Evolutionary conservation across 2,888 invertebrate genomes (phyloP).

Genomic region (Rhingia campestris): DNA sequence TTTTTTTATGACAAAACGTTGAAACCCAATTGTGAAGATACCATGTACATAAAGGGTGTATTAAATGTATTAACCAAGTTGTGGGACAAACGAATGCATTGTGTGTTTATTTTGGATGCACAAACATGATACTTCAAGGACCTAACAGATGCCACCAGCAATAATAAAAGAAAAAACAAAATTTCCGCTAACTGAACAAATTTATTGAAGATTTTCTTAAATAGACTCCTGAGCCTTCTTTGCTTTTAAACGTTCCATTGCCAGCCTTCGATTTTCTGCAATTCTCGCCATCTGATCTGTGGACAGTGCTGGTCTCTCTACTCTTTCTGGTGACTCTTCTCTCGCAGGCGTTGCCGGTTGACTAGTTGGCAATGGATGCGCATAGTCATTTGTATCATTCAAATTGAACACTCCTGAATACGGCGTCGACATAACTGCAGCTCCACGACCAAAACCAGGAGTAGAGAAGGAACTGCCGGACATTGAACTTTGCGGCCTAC

Average conservation of each 20-base stretch:
- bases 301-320: conserved; percentile 79
- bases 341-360: conserved; percentile 76
- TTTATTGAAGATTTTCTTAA: background rate
- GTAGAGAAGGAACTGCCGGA: conserved; percentile 76
- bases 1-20: background rate
- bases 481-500: conserved; percentile 54
- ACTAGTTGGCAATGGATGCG: conserved; percentile 78
- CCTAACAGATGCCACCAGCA: background rate
- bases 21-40: background rate
- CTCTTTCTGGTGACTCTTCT: conserved; percentile 54
- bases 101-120: background rate
- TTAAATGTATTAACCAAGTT: background rate
- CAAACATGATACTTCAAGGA: background rate
- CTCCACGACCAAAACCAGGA: conserved; percentile 78
- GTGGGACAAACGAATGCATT: too few relatives aligned
- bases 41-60: background rate
- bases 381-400: conserved; percentile 78
- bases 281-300: conserved; percentile 88
- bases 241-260: conserved; percentile 86
- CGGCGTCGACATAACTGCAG: conserved; percentile 79
- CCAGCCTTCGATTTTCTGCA: conserved; percentile 86
- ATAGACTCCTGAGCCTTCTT: conserved; percentile 77
- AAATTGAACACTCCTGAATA: conserved; percentile 69
- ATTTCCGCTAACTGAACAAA: background rate
- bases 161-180: background rate